Evolutionary conservation across 2,113 vertebrate genomes (phyloP), one percentile per base, ranked within the genome.

Genomic region (Leptodactylus fuscus): DNA sequence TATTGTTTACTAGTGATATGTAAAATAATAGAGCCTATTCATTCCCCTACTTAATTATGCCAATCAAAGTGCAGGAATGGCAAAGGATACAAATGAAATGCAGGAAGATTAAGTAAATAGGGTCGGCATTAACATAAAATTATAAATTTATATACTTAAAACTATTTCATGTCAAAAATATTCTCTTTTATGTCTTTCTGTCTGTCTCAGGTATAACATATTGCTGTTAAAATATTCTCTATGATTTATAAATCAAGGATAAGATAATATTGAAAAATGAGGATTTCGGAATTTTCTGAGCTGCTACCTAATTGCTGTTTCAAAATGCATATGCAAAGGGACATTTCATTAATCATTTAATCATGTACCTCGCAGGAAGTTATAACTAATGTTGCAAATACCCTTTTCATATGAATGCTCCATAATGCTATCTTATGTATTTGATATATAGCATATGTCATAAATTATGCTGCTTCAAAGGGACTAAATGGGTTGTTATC

Each of bases 271-370:
- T 93, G 91, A 94, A 94, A 94, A 96, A 95, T 95, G 95, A 96
- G 91, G 93, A 94, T 92, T 83, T 91, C 94, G 94, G 94, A 91
- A 94, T 92, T 95, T 95, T 96, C 94, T 92, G 95, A 94, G 94
- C 94, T 94, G 93, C 91, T 95, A 95, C 95, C 96, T 99, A 99
- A 99, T 99, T 99, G 97, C 97, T 97, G 95, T 96, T 99, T 98
- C 97, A 95, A 96, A 97, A 98, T 95, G 97, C 94, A 95, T 97
- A 97, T 97, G 97, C 96, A 97, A 96, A 95, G 95, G 96, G 94
- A 96, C 95, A 97, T 98, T 99, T 97, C 98, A 99, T 99, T 98
- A 98, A 99, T 99, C 98, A 99, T 99, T 98, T 99, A 99, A 99
- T 99, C 98, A 98, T 94, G 96, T 98, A 96, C 95, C 96, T 98